Evolutionary conservation across 1,140 invertebrate species (phyloP), one percentile per base, ranked within the genome.

Genomic region (Patella vulgata): DNA sequence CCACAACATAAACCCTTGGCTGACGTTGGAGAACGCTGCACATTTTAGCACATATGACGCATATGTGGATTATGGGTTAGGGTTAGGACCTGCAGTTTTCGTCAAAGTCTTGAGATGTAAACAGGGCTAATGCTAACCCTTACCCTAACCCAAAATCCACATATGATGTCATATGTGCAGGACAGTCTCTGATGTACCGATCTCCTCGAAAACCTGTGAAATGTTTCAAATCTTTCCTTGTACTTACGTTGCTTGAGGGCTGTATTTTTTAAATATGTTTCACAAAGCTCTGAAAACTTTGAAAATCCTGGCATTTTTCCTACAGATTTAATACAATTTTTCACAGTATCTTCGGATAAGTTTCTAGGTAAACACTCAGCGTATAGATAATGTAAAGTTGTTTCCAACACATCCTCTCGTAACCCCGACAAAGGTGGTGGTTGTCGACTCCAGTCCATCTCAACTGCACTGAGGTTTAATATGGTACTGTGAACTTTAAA

Each of bases 191-290:
- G n/a, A n/a, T n/a, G n/a, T n/a, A n/a, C n/a, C n/a, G n/a, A n/a
- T n/a, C n/a, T n/a, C n/a, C n/a, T n/a, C n/a, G n/a, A n/a, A n/a
- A n/a, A n/a, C n/a, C n/a, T n/a, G n/a, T n/a, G n/a, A n/a, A n/a
- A n/a, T n/a, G n/a, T n/a, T n/a, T n/a, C n/a, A n/a, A n/a, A n/a
- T n/a, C n/a, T n/a, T n/a, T n/a, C n/a, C n/a, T n/a, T n/a, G n/a
- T n/a, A n/a, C 88, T 86, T 81, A 90, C 89, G 88, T 79, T 90
- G 86, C 72, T 88, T 89, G 3, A 90, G 77, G n/a, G 85, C 84
- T 60, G 87, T 87, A 71, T 89, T 87, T 59, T 87, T 87, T 51
- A 90, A 72, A 79, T 89, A 90, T 43, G 86, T 82, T 64, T 87
- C 82, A 74, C 89, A 89, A 33, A 88, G 81, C 58, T 86, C 78